These are phyloP conservation scores for Myrmecophaga tridactyla DNA, from an alignment of 2,113 vertebrate genomes.

Conservation along the genomic window DNA sequence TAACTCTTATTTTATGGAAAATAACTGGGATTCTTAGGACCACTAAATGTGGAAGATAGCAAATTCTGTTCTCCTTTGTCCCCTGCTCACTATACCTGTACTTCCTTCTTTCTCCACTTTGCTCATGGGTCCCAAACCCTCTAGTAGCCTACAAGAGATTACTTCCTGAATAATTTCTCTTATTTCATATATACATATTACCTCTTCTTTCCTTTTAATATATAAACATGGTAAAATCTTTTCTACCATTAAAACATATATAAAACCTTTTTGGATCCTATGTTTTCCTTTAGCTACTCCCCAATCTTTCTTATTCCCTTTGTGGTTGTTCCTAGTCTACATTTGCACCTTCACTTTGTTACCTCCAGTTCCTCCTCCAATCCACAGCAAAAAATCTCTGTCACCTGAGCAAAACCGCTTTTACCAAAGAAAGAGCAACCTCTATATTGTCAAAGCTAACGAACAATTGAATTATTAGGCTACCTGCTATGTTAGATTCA, in stretches of 20 bases:
- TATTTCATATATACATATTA: neutral
- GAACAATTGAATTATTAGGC: neutral
- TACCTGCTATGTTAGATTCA: neutral
- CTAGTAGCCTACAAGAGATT: neutral
- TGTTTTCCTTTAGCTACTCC: neutral
- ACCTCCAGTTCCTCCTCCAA: neutral
- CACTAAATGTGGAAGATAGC: neutral
- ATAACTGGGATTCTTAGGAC: conserved; percentile 26
- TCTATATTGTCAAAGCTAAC: neutral
- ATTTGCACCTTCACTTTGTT: neutral
- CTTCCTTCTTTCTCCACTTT: neutral
- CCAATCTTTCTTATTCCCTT: neutral
- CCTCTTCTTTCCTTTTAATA: neutral
- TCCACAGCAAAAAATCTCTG: neutral
- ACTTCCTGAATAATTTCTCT: neutral
- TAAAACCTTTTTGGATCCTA: neutral
- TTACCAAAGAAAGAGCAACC: neutral
- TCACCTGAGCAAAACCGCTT: neutral
- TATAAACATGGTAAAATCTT: neutral
- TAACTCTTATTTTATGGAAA: conserved; percentile 40
- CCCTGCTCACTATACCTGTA: neutral
- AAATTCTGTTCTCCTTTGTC: conserved; percentile 26
- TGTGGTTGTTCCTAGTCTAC: neutral
- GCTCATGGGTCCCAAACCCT: neutral
- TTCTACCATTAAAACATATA: neutral